Conservation (phyloP, 2,888 invertebrate species). For the Dynastes tityus region DNA sequence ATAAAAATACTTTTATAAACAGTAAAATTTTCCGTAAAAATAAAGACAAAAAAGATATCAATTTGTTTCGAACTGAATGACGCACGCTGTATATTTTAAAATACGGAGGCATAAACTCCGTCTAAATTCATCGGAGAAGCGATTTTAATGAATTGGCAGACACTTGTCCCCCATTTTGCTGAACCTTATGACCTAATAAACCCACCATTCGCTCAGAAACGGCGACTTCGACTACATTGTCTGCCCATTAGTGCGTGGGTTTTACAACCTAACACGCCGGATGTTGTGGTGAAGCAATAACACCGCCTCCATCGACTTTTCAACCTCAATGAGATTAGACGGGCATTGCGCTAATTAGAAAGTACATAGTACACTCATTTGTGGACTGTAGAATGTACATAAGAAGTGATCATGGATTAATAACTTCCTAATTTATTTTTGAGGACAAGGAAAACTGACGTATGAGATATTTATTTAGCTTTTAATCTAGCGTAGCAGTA, state of each 20-base stretch:
- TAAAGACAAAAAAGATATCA: too few species aligned
- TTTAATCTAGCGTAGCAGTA: too few species aligned
- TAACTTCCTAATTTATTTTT: too few species aligned
- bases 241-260: slow-evolving; percentile 3
- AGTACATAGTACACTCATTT: slow-evolving; percentile 5
- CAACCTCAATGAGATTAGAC: slow-evolving; percentile 18
- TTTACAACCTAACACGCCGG: slow-evolving; percentile 5
- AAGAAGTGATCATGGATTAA: too few species aligned
- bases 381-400: too few species aligned
- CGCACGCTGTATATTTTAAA: too few species aligned
- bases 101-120: too few species aligned
- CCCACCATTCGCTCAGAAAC: slow-evolving; percentile 31
- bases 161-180: neutral
- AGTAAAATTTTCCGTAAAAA: too few species aligned
- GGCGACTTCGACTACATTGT: slow-evolving; percentile 6
- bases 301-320: slow-evolving; percentile 35
- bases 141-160: slow-evolving; percentile 15
- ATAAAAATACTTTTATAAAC: too few species aligned
- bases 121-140: neutral
- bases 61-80: too few species aligned
- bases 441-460: too few species aligned
- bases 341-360: slow-evolving; percentile 42
- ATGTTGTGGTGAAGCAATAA: slow-evolving; percentile 38
- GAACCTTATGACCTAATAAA: slow-evolving; percentile 41
- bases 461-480: too few species aligned